These are phyloP conservation scores for Triplophysa siluroides DNA, from an alignment of 2,113 vertebrate genomes.

Conservation along the genomic window DNA sequence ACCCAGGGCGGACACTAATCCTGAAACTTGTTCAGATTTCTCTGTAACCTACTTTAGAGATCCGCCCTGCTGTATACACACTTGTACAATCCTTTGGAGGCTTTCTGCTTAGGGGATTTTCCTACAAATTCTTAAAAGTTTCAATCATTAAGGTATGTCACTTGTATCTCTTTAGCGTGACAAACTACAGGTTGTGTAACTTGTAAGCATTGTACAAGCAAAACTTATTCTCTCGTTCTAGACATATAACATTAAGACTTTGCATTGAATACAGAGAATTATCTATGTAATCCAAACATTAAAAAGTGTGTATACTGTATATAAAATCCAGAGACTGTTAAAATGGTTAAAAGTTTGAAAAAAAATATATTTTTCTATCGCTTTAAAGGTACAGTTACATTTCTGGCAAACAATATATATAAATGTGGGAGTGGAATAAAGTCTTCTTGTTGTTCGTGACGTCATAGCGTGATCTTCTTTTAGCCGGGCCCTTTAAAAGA, in stretches of 20 bases:
- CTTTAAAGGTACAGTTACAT: background rate
- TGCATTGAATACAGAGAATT: background rate
- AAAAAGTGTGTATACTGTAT: background rate
- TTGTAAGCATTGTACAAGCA: background rate
- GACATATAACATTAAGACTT: background rate
- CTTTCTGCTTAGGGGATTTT: constrained; percentile 59
- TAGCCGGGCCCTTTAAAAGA: constrained; percentile 9
- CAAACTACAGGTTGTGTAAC: background rate
- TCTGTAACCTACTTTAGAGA: constrained; percentile 10
- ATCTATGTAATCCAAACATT: background rate
- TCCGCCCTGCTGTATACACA: background rate
- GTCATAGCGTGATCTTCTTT: constrained; percentile 9
- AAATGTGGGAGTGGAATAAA: background rate
- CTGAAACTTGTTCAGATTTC: constrained; percentile 48
- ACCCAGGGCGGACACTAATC: constrained; percentile 49
- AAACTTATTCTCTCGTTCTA: background rate
- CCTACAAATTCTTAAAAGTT: constrained; percentile 4
- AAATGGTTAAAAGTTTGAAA: background rate
- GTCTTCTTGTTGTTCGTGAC: background rate
- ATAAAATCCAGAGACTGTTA: background rate
- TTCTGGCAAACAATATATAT: constrained; percentile 3
- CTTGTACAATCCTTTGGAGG: constrained; percentile 55
- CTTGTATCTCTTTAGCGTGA: background rate
- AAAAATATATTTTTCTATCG: background rate
- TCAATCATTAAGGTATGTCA: background rate